Conservation (phyloP, 2,888 invertebrate species). For the Meiosimyza platycephala region DNA sequence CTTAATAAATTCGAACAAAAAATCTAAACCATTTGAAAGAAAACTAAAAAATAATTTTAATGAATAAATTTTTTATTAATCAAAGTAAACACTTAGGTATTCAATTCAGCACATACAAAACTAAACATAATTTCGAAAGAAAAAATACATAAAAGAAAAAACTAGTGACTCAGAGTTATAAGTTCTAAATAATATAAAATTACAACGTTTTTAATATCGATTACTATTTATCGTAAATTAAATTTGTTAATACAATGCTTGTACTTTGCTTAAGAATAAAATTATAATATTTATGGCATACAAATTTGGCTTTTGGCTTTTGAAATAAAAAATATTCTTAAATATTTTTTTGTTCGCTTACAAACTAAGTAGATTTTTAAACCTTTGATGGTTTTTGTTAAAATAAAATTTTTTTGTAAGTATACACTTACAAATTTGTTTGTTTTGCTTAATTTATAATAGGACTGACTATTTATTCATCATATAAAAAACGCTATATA, state of each 20-base stretch:
- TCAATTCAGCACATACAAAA: too few relatives aligned
- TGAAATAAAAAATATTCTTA: background rate
- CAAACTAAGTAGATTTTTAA: slow-evolving; percentile 52
- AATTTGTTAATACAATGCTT: background rate
- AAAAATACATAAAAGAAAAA: too few relatives aligned
- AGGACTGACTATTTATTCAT: slow-evolving; percentile 19
- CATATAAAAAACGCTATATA: slow-evolving; percentile 30
- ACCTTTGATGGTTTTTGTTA: slow-evolving; percentile 57
- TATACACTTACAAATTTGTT: slow-evolving; percentile 16
- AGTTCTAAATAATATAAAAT: too few relatives aligned
- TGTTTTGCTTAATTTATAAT: slow-evolving; percentile 37
- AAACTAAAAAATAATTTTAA: too few relatives aligned
- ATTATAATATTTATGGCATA: slow-evolving; percentile 6
- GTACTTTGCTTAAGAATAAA: background rate
- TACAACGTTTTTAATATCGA: too few relatives aligned
- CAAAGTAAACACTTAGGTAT: too few relatives aligned
- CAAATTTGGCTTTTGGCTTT: slow-evolving; percentile 7
- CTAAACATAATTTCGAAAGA: too few relatives aligned
- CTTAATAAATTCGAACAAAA: too few relatives aligned
- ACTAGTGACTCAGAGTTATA: too few relatives aligned
- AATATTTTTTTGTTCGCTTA: background rate
- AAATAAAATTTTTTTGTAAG: slow-evolving; percentile 36
- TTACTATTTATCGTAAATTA: too few relatives aligned
- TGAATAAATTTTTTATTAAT: too few relatives aligned
- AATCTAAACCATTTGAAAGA: too few relatives aligned